Evolutionary conservation across 2,797 vertebrate genomes (phyloP).

Genomic region (Spinibarbus caldwelli): DNA sequence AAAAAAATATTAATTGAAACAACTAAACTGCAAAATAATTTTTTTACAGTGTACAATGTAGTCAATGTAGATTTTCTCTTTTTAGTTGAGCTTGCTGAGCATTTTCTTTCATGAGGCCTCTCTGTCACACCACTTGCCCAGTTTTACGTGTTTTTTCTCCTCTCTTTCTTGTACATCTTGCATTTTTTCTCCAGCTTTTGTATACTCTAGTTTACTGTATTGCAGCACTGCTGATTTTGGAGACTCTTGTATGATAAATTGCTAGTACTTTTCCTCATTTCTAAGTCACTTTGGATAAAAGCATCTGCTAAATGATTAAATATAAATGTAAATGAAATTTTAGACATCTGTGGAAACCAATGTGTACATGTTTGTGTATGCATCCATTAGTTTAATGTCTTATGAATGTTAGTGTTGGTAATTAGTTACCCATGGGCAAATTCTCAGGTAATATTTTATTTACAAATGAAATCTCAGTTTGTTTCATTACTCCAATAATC

Average conservation of each 20-base stretch:
- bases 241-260: conserved; percentile 19
- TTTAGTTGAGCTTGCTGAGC: not conserved
- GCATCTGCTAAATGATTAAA: conserved; percentile 11
- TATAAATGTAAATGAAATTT: conserved; percentile 13
- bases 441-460: conserved; percentile 44
- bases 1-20: not conserved
- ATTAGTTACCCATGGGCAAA: conserved; percentile 42
- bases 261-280: conserved; percentile 4
- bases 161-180: not conserved
- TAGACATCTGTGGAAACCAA: conserved; percentile 23
- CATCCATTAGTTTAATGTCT: conserved; percentile 21
- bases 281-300: conserved; percentile 17
- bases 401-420: conserved; percentile 26
- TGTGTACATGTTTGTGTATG: conserved; percentile 8
- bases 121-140: not conserved
- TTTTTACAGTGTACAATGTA: not conserved
- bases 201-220: not conserved
- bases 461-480: conserved; percentile 22
- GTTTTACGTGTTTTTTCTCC: not conserved
- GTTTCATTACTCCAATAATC: conserved; percentile 32
- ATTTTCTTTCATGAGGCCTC: not conserved
- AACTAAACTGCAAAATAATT: not conserved
- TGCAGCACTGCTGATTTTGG: not conserved
- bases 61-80: not conserved
- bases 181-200: not conserved